Percentiles rank a stretch among this genome's conserved stretches.
phyloP scores from a whole-genome alignment of 2,113 vertebrate species.

The Alosa alosa region DNA sequence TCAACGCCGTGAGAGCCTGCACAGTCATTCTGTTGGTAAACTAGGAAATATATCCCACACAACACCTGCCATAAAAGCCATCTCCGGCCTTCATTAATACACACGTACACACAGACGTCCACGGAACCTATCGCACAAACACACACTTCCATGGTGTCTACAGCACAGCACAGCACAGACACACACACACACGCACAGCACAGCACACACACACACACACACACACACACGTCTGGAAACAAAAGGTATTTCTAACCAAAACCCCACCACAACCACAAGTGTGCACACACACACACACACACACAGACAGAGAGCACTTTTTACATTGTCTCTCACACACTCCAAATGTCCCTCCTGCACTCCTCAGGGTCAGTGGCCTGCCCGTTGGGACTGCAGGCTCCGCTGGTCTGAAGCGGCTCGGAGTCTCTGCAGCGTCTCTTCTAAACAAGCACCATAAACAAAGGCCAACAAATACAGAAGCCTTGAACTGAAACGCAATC shows the following conservation, averaged over 20 bases:
- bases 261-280: no score
- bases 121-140: not conserved
- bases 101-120: not conserved
- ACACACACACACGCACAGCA: not conserved
- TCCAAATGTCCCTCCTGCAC: not conserved
- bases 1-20: constrained; percentile 23
- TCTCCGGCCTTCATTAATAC: not conserved
- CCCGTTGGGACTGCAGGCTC: not conserved
- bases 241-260: no score
- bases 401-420: not conserved
- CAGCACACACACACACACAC: not conserved
- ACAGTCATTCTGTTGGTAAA: constrained; percentile 31
- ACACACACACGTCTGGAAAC: not conserved
- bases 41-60: constrained; percentile 28
- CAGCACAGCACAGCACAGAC: not conserved
- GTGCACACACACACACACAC: no score
- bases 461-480: not conserved
- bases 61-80: constrained; percentile 7
- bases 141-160: not conserved
- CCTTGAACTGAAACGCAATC: not conserved
- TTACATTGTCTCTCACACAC: not conserved
- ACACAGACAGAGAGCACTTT: not conserved
- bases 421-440: not conserved
- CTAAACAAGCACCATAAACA: not conserved
- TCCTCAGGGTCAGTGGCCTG: not conserved